Evolutionary conservation across 2,888 invertebrate genomes (phyloP).

Genomic region (Dryococelus australis): DNA sequence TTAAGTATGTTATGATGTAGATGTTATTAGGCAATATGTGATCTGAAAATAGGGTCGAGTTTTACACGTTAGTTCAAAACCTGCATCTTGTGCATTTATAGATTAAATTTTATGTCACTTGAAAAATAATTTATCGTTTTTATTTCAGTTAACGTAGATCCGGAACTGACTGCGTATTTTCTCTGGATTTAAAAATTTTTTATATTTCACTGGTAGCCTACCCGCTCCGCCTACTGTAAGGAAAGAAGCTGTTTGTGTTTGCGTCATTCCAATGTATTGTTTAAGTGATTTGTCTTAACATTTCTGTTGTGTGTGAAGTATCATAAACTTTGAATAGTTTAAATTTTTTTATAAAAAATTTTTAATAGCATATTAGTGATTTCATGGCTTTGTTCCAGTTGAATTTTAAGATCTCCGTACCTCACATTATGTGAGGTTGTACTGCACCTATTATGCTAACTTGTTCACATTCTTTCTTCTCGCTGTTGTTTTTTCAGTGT

Average conservation of each 20-base stretch:
- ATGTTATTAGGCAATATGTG: not conserved
- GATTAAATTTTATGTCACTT: not conserved
- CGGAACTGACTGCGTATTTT: not conserved
- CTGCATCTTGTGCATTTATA: not conserved
- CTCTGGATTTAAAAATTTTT: not conserved
- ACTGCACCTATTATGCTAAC: constrained; percentile 7
- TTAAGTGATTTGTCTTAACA: not conserved
- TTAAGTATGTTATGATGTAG: not conserved
- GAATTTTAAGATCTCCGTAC: not conserved
- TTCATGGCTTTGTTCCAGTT: not conserved
- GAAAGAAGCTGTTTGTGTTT: not conserved
- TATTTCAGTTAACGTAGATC: not conserved
- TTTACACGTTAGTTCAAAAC: not conserved
- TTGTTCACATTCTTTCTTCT: constrained; percentile 8
- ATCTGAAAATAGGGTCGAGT: not conserved
- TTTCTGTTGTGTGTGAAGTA: not conserved
- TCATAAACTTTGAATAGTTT: not conserved
- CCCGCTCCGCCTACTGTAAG: not conserved
- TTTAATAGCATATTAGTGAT: not conserved
- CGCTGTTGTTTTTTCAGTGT: constrained; percentile 5
- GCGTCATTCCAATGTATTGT: constrained; percentile 2
- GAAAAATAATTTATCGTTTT: not conserved
- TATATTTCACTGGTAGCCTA: not conserved
- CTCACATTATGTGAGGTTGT: not conserved
- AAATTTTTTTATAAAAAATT: not conserved